phyloP scores from a whole-genome alignment of 2,797 vertebrate species.

The Hoplostethus mediterraneus region DNA sequence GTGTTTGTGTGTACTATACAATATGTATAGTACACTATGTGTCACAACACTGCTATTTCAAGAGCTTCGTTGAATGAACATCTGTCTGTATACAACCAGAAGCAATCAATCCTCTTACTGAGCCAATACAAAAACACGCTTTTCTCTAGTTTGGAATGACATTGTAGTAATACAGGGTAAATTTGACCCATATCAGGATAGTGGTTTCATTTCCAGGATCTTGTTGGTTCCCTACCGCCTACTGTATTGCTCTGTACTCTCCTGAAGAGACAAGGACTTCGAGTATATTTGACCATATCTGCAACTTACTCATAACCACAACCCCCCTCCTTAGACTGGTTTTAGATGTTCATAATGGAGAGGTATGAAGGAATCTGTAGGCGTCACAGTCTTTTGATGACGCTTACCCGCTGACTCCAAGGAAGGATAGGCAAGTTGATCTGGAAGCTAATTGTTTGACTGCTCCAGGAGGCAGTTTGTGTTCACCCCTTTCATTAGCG shows the following conservation, averaged over 20 bases:
- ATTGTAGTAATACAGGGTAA: no score
- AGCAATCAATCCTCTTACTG: not conserved
- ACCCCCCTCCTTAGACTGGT: not conserved
- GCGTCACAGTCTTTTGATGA: slow-evolving; percentile 6
- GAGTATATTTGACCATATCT: no score
- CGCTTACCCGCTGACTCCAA: not conserved
- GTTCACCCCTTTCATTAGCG: slow-evolving; percentile 40
- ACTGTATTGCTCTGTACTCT: no score
- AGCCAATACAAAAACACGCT: not conserved
- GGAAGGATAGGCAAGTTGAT: slow-evolving; percentile 8
- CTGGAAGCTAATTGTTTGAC: slow-evolving; percentile 39
- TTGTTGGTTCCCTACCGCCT: no score
- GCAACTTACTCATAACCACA: no score
- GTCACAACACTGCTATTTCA: not conserved
- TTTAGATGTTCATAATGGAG: not conserved
- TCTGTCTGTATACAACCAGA: no score
- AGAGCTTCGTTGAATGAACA: not conserved
- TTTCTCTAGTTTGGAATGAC: no score
- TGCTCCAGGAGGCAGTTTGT: slow-evolving; percentile 46
- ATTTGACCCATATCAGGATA: no score
- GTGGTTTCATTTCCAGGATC: no score
- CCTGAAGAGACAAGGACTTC: no score
- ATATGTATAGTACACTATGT: not conserved
- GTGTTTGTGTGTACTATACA: not conserved
- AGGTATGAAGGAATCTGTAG: slow-evolving; percentile 2